Percentiles rank a stretch among this genome's conserved stretches.
These are phyloP conservation scores for Acanthococcus lagerstroemiae DNA, from an alignment of 2,888 invertebrate genomes.

Conservation along the genomic window DNA sequence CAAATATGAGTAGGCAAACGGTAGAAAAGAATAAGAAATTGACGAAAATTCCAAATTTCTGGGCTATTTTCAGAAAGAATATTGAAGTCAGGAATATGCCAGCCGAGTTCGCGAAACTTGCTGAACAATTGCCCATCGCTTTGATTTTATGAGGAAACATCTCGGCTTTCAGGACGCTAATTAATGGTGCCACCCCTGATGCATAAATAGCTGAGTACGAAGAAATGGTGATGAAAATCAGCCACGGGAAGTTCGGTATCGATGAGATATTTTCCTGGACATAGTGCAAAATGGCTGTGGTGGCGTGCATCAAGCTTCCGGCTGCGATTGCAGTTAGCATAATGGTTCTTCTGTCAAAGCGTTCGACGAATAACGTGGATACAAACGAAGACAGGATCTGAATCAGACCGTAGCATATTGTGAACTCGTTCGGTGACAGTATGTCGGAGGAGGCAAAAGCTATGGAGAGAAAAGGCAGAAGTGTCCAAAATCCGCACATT, in stretches of 20 bases:
- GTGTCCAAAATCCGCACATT: not conserved
- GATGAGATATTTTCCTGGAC: not conserved
- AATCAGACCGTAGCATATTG: not conserved
- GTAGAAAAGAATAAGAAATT: conserved; percentile 12
- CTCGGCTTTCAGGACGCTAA: not conserved
- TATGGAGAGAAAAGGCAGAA: not conserved
- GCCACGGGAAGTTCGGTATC: conserved; percentile 2
- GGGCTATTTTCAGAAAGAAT: not conserved
- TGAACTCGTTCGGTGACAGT: not conserved
- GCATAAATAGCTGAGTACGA: not conserved
- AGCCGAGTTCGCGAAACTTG: not conserved
- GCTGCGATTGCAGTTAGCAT: not conserved
- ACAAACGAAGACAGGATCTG: not conserved
- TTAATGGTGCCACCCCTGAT: not conserved
- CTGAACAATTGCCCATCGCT: not conserved
- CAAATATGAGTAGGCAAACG: too few relatives aligned
- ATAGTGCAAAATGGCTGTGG: conserved; percentile 4
- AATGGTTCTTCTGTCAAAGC: not conserved
- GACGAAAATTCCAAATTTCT: not conserved
- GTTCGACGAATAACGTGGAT: not conserved
- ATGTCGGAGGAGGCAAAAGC: conserved; percentile 2
- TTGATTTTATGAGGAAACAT: conserved; percentile 2
- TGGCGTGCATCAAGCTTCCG: not conserved
- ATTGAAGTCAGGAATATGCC: conserved; percentile 1
- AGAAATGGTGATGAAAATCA: not conserved